phyloP scores from a whole-genome alignment of 2,888 invertebrate species.

The Clivina fossor region DNA sequence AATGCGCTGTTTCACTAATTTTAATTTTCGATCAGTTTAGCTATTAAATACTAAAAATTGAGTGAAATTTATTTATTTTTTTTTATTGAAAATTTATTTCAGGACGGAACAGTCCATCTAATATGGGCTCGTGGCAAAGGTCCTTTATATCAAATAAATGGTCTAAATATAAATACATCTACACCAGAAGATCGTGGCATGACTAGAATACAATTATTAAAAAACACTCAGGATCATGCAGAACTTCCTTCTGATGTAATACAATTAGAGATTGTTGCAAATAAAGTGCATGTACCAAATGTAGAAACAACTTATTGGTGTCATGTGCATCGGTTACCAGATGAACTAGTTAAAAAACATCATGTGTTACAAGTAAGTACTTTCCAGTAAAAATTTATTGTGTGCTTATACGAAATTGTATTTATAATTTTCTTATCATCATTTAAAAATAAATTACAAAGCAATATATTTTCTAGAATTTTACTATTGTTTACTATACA shows the following conservation, averaged over 20 bases:
- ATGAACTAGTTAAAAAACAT: slow-evolving; percentile 68
- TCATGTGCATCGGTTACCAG: slow-evolving; percentile 77
- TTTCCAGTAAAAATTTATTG: too few relatives aligned
- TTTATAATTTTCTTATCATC: too few relatives aligned
- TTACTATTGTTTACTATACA: too few relatives aligned
- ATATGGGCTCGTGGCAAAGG: slow-evolving; percentile 83
- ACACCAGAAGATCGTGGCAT: slow-evolving; percentile 66
- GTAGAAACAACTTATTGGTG: slow-evolving; percentile 98
- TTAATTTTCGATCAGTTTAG: too few relatives aligned
- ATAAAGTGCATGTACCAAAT: slow-evolving; percentile 73
- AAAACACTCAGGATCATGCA: slow-evolving; percentile 54
- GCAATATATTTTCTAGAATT: too few relatives aligned
- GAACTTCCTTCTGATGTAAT: slow-evolving; percentile 57
- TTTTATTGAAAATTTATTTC: slow-evolving; percentile 37
- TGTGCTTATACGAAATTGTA: too few relatives aligned
- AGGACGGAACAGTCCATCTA: slow-evolving; percentile 89
- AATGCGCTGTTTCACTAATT: too few relatives aligned
- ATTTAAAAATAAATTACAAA: too few relatives aligned
- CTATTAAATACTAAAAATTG: not conserved
- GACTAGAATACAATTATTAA: slow-evolving; percentile 73
- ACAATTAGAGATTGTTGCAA: slow-evolving; percentile 63
- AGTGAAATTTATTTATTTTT: not conserved
- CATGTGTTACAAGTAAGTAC: slow-evolving; percentile 72
- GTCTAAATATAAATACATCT: slow-evolving; percentile 62
- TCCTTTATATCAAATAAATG: slow-evolving; percentile 67